Percentiles rank a stretch among this genome's conserved stretches.
Evolutionary conservation across 2,113 vertebrate species (phyloP).

Genomic region (Oreochromis tanganicae): DNA sequence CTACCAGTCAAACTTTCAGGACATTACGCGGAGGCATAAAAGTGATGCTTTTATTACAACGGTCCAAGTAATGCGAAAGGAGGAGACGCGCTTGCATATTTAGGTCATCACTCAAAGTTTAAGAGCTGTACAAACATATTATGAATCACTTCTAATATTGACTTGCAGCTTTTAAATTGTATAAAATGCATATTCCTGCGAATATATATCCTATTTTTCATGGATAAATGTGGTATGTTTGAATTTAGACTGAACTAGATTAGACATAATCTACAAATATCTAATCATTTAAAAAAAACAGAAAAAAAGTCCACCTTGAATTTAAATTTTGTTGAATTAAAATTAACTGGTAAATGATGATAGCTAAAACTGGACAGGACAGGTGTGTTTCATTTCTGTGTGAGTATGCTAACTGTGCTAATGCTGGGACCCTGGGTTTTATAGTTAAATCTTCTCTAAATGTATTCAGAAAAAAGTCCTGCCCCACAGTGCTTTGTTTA

Average conservation of each 20-base stretch:
- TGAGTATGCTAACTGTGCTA: background rate
- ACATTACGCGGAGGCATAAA: background rate
- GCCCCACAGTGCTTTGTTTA: background rate
- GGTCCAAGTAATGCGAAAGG: background rate
- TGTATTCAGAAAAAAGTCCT: background rate
- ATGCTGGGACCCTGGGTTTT: background rate
- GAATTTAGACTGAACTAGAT: background rate
- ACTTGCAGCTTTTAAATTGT: background rate
- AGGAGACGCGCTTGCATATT: background rate
- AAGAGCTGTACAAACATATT: background rate
- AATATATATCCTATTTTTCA: background rate
- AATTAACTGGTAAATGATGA: background rate
- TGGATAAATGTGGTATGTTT: background rate
- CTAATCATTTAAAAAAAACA: background rate
- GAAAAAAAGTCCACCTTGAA: background rate
- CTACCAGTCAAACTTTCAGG: background rate
- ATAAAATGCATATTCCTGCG: background rate
- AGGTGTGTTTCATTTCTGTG: background rate
- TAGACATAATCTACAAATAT: background rate
- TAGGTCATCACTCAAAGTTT: background rate
- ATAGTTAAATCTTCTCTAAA: background rate
- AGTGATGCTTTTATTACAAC: background rate
- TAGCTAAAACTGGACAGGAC: background rate
- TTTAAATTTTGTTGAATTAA: background rate
- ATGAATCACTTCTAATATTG: background rate